A percentile compares a stretch with the other conserved stretches of the same genome.
These are phyloP conservation scores for Ophioninae sp. DNA, from an alignment of 2,888 invertebrate genomes.

Conservation along the genomic window DNA sequence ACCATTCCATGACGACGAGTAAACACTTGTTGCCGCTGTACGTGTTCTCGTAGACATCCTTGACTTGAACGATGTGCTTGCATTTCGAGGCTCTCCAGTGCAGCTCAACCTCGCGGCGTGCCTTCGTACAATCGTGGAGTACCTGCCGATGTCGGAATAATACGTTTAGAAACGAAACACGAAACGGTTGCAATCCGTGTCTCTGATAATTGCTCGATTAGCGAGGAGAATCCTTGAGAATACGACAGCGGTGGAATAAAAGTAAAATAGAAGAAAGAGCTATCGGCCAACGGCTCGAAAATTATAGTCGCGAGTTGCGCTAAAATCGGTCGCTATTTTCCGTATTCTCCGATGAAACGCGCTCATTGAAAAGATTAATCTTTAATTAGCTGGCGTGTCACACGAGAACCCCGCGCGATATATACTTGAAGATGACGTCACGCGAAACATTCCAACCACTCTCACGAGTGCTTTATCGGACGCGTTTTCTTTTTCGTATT, in stretches of 20 bases:
- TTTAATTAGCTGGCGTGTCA: conserved; percentile 11
- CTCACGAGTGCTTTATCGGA: conserved; percentile 31
- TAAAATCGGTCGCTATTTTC: not conserved
- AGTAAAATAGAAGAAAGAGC: not conserved
- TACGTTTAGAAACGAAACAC: conserved; percentile 11
- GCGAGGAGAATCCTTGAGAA: not conserved
- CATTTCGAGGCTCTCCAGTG: conserved; percentile 97
- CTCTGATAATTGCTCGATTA: not conserved
- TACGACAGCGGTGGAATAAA: not conserved
- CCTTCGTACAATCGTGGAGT: conserved; percentile 95
- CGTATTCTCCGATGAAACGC: not conserved
- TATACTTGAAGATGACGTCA: conserved; percentile 50
- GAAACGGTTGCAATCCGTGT: not conserved
- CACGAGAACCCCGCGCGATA: not conserved
- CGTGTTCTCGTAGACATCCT: conserved; percentile 98
- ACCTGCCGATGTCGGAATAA: conserved; percentile 82
- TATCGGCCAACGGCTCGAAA: not conserved
- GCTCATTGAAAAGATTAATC: conserved; percentile 3
- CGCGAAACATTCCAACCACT: conserved; percentile 53
- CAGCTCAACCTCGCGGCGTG: conserved; percentile 96
- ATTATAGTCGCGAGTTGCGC: too few relatives aligned
- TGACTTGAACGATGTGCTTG: conserved; percentile 94
- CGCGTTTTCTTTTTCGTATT: conserved; percentile 27
- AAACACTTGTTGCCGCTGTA: conserved; percentile 95
- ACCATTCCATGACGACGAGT: conserved; percentile 99